These are phyloP conservation scores for Drosophila hydei DNA, from an alignment of 1,140 invertebrate species.

Conservation along the genomic window DNA sequence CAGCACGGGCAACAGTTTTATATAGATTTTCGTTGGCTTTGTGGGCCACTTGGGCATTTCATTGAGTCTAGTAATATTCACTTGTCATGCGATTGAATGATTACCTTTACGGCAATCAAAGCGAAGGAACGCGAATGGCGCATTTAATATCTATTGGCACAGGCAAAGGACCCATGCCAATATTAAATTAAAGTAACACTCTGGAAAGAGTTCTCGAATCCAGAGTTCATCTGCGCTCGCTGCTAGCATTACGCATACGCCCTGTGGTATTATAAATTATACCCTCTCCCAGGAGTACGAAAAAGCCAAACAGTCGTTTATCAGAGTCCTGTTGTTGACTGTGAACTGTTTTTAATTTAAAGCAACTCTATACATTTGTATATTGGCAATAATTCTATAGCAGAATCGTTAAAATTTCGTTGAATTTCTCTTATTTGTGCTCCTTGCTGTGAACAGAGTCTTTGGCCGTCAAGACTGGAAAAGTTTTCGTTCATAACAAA, in stretches of 20 bases:
- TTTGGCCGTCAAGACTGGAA: neutral
- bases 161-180: neutral
- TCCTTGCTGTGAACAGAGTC: constrained; percentile 1
- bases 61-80: constrained; percentile 69
- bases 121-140: constrained; percentile 19
- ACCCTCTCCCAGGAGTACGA: constrained; percentile 8
- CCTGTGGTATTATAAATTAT: constrained; percentile 21
- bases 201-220: neutral
- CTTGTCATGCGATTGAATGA: constrained; percentile 74
- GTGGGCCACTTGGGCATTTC: constrained; percentile 56
- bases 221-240: constrained; percentile 1
- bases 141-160: constrained; percentile 6
- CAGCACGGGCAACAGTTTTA: neutral
- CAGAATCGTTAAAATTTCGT: too few relatives aligned
- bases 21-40: constrained; percentile 45
- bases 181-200: neutral
- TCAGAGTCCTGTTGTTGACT: too few relatives aligned
- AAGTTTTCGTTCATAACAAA: neutral
- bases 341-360: too few relatives aligned
- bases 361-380: neutral
- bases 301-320: neutral
- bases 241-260: constrained; percentile 52
- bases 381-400: neutral
- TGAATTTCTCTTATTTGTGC: too few relatives aligned
- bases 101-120: constrained; percentile 50